Evolutionary conservation across 2,888 invertebrate species (phyloP).

Genomic region (Notodonta ziczac): DNA sequence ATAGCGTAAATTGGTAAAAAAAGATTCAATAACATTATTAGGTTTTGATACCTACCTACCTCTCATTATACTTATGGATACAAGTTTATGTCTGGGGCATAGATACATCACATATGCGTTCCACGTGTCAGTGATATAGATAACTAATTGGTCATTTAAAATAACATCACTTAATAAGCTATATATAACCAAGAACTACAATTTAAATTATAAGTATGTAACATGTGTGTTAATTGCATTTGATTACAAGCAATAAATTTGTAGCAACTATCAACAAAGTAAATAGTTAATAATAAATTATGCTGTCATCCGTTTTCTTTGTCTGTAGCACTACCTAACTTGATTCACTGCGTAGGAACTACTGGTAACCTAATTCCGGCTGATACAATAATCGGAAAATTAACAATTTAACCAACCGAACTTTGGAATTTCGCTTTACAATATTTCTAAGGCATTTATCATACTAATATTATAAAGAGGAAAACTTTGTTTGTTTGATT

Average conservation of each 20-base stretch:
- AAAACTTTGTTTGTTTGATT: too few relatives aligned
- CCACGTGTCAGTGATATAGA: conserved; percentile 9
- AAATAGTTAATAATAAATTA: not conserved
- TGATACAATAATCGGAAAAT: not conserved
- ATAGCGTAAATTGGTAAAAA: too few relatives aligned
- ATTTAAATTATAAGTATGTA: not conserved
- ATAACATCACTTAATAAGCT: conserved; percentile 3
- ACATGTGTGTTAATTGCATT: conserved; percentile 4
- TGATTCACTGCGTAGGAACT: not conserved
- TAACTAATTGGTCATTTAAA: not conserved
- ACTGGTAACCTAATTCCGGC: not conserved
- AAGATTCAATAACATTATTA: too few relatives aligned
- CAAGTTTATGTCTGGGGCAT: not conserved
- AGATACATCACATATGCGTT: conserved; percentile 11
- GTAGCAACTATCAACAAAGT: not conserved
- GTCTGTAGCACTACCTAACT: not conserved
- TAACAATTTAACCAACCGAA: not conserved
- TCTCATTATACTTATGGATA: too few relatives aligned
- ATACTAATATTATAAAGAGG: too few relatives aligned
- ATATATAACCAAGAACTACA: not conserved
- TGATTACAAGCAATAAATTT: not conserved
- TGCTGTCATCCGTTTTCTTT: not conserved
- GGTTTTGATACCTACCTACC: too few relatives aligned
- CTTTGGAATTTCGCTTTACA: too few relatives aligned
- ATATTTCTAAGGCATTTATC: too few relatives aligned